Conservation (phyloP, 1,140 invertebrate species). For the Babylonia areolata region DNA sequence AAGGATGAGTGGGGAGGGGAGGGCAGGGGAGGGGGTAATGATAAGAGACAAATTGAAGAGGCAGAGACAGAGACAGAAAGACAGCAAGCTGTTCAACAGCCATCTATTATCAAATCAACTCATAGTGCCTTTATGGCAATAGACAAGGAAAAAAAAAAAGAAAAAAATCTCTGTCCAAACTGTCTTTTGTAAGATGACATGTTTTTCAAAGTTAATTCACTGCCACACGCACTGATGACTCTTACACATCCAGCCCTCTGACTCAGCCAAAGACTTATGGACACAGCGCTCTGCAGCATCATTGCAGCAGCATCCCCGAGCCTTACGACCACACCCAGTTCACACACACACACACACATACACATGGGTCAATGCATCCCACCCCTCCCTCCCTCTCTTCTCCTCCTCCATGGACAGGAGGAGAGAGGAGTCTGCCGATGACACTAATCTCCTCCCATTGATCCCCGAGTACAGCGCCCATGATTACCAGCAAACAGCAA, state of each 20-base stretch:
- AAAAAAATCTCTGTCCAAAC: too few relatives aligned
- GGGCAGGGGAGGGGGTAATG: not conserved
- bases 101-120: too few relatives aligned
- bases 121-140: too few relatives aligned
- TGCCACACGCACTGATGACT: not conserved
- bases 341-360: not conserved
- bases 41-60: not conserved
- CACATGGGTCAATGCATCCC: too few relatives aligned
- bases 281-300: not conserved
- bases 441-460: not conserved
- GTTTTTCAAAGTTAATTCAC: not conserved
- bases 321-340: not conserved
- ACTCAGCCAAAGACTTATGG: not conserved
- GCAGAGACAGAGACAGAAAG: not conserved
- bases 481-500: not conserved
- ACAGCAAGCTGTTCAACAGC: too few relatives aligned
- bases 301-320: too few relatives aligned
- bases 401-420: not conserved
- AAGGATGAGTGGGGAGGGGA: not conserved
- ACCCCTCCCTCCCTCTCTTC: too few relatives aligned
- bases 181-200: not conserved
- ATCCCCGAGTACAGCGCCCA: not conserved
- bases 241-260: not conserved
- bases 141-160: too few relatives aligned
- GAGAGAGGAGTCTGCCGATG: not conserved